Evolutionary conservation across 2,113 vertebrate genomes (phyloP).

Genomic region (Dasyornis broadbenti): DNA sequence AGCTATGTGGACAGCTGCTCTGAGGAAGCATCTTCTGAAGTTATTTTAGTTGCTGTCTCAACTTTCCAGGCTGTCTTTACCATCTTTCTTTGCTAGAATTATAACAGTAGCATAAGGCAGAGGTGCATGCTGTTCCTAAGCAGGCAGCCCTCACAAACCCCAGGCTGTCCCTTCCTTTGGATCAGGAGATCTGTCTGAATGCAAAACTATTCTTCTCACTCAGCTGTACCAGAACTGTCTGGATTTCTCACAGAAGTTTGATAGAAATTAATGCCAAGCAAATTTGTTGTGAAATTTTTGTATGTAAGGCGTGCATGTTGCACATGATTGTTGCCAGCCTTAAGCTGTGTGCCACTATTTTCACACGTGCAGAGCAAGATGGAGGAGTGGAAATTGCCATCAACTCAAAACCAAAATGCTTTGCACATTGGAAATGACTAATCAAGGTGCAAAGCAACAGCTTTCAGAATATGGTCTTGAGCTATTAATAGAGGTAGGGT

Average conservation of each 20-base stretch:
- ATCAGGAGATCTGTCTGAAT: not conserved
- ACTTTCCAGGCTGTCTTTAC: not conserved
- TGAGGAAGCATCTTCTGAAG: not conserved
- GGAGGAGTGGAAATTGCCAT: not conserved
- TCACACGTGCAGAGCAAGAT: not conserved
- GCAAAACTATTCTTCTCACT: not conserved
- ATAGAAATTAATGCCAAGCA: not conserved
- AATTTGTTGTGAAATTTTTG: not conserved
- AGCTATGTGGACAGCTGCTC: conserved; percentile 35
- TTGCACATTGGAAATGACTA: not conserved
- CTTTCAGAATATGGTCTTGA: not conserved
- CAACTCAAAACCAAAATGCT: not conserved
- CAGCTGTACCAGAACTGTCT: rapidly evolving
- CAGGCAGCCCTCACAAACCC: not conserved
- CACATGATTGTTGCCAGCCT: not conserved
- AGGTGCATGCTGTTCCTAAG: not conserved
- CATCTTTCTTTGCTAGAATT: not conserved
- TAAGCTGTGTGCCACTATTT: rapidly evolving
- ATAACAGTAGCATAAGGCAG: not conserved
- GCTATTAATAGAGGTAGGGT: not conserved
- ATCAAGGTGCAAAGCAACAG: not conserved
- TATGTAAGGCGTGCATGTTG: rapidly evolving
- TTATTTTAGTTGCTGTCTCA: conserved; percentile 50
- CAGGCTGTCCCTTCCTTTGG: not conserved
- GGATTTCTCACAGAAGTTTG: not conserved